phyloP scores from a whole-genome alignment of 2,797 vertebrate genomes.

The Gambelia wislizenii region DNA sequence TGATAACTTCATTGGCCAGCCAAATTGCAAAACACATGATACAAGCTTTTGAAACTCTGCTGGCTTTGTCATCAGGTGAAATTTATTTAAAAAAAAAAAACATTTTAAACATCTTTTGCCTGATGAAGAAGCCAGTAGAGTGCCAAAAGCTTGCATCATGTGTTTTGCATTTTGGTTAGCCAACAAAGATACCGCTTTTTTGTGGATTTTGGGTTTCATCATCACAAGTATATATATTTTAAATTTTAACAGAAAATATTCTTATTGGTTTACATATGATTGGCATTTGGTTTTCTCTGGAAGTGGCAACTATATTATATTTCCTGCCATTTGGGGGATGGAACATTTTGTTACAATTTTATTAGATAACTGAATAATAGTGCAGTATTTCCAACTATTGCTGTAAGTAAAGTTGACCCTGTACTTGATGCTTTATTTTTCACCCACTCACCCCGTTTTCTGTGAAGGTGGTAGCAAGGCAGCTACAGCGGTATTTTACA shows the following conservation, averaged over 20 bases:
- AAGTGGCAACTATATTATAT: not conserved
- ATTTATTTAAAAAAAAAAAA: too few species aligned
- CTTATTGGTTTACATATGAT: not conserved
- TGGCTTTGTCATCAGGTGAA: too few species aligned
- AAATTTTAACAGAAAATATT: slow-evolving; percentile 13
- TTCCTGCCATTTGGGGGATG: slow-evolving; percentile 10
- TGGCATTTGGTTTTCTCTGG: not conserved
- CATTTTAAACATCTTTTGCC: too few species aligned
- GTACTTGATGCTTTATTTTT: slow-evolving; percentile 27
- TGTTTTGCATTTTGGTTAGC: too few species aligned
- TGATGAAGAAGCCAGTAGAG: too few species aligned
- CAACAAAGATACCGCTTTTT: too few species aligned
- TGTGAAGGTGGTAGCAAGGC: slow-evolving; percentile 4
- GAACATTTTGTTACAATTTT: not conserved
- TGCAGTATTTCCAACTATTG: slow-evolving; percentile 10
- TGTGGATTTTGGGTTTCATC: too few species aligned
- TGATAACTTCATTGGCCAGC: too few species aligned
- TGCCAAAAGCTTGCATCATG: too few species aligned
- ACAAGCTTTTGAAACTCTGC: too few species aligned
- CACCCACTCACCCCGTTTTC: slow-evolving; percentile 29
- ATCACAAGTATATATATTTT: slow-evolving; percentile 12
- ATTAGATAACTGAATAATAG: slow-evolving; percentile 32
- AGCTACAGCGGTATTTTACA: not conserved
- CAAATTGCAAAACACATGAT: too few species aligned
- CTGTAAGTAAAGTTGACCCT: not conserved